Evolutionary conservation across 2,888 invertebrate genomes (phyloP), one percentile per base, ranked within the genome.

Genomic region (Cynaeus angustus): DNA sequence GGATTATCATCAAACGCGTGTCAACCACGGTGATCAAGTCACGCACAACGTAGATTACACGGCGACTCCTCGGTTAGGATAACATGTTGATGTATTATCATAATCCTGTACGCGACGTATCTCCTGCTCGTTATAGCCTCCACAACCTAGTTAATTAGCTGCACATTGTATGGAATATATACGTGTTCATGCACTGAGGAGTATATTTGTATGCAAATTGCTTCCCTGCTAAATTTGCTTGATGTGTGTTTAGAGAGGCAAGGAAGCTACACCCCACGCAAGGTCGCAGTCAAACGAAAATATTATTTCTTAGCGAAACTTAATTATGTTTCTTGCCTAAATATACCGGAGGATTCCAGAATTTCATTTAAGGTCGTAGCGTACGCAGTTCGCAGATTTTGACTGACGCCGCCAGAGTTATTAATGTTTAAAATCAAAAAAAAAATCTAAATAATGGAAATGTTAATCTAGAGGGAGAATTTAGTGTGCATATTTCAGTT

Each of bases 121-220:
- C 68, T 68, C 48, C 38, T 55, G 56, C 56, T 64, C 68, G 62
- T 68, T 68, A 68, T 68, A 56, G 30, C 50, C 50, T 50, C 41
- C 68, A 30, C 68, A 56, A 56, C 61, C 56, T 56, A 56, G 68
- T 68, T 68, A 68, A 68, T 68, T 68, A 68, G 68, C 55, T 68
- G 68, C 62, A 64, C 62, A 62, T 14, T 56, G 55, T 55, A 56
- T 30, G 41, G 33, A 37, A 28, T 55, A 55, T 41, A 53, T 56
- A 66, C 56, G 68, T 55, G 68, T 53, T 65, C 65, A 55, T 65
- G 65, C 65, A 65, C 53, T n/a, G 41, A 53, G 52, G 37, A 48
- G 37, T 38, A 50, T 45, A 65, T 65, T 55, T 65, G 53, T 65
- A 65, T 65, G 65, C 53, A 65, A 65, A 65, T 65, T 48, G 62